Base-by-base conservation (phyloP, 2,797 vertebrate genomes). In the Acanthis flammea region DNA sequence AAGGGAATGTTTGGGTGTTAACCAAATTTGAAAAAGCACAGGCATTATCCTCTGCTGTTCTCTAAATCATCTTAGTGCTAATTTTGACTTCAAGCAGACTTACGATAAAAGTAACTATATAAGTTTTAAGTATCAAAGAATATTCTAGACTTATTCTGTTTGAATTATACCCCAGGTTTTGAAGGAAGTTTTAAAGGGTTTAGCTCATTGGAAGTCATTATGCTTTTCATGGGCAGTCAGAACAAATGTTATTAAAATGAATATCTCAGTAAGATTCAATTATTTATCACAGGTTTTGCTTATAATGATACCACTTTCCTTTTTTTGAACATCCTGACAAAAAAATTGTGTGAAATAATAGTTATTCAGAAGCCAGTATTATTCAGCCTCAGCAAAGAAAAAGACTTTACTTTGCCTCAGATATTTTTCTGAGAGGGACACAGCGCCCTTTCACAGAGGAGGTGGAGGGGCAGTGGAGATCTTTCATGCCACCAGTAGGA, bases 261-360 rank as follows among this genome's bases (percentile, higher is more conserved):
- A 94, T 96, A 93, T 91, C 94, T 94, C 87, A 84, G 94, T 65
- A 50, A 94, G 92, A 94, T 91, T 96, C 84, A 96, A 92, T 96
- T 96, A 97, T 97, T 97, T 96, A 96, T 96, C 85, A 91, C 78
- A 95, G 82, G 75, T 83, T 93, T 96, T 95, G 35, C 89, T 91
- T 93, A 93, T 95, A 96, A 96, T 95, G 89, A 95, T 93, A 93
- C 57, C 85, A 81, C 65, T 94, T 94, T 87, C 78, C 54, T 83
- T 92, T 95, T 95, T 93, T 62, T 45, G 39, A 71, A 66, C 77
- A 92, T 66, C 41, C 33, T 92, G 72, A 93, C 50, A 91, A 94
- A 96, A 80, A 96, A 84, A 57, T 82, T 86, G 39, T 89, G 55
- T 70, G 68, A 92, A 95, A 88, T 92, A 93, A 88, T 88, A 93